Base-by-base conservation (phyloP, 2,113 vertebrate species). In the Paramisgurnus dabryanus region DNA sequence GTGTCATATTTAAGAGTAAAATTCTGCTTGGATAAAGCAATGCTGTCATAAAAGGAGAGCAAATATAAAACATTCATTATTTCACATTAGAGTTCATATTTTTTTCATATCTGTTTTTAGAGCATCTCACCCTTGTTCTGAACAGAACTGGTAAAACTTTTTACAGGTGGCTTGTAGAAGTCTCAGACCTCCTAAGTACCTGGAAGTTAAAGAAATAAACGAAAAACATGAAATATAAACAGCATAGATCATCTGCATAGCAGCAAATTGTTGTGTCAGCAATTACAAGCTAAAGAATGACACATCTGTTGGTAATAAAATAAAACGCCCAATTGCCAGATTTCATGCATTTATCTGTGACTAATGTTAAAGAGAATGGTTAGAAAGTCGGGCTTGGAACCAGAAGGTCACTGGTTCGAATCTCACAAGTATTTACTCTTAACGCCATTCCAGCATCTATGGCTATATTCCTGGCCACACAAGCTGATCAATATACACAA, bases 81-180 rank as follows among this genome's bases (percentile, higher is more conserved):
- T 49, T 69, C 3, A 22, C 11, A 1, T 68, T 22, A 22, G n/a
- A 27, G 17, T 49, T 11, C 4, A 43, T 0, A 10, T 1, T 12
- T 58, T 15, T 17, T 74, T 67, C 47, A 15, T 12, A 34, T 57
- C n/a, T 66, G 6, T 69, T 58, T 71, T 41, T 22, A n/a, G 4
- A 13, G 0, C 0, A 5, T 50, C 93, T 92, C 83, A 95, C 94
- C 94, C 93, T 85, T 93, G 89, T 84, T 92, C 92, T 76, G 92
- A 94, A 87, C 94, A 95, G 83, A 93, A 95, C 84, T 95, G 94
- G 85, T 94, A 94, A 84, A 95, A 95, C 89, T 94, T 94, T 85
- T 95, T 95, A 72, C 94, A 95, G 1, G 94, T 94, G 0, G 94
- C 94, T 87, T 95, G 94, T 27, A 95, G 87, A 43, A 95, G 86